Base-by-base conservation (phyloP, 1,140 invertebrate genomes). In the Calephelis nemesis region DNA sequence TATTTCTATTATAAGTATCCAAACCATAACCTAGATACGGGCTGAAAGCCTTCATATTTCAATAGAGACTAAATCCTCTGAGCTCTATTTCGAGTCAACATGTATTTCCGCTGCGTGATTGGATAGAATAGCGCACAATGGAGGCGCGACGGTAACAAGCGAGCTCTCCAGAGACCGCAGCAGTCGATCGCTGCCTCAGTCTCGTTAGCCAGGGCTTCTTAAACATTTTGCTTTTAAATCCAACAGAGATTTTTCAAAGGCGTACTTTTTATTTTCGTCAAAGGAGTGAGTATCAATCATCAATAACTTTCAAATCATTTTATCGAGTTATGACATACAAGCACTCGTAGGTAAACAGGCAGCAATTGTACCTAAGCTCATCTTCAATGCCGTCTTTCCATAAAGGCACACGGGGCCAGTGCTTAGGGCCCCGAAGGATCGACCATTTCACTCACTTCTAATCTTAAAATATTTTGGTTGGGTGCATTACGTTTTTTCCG, bases 31-130 rank as follows among this genome's bases (percentile, higher is more conserved):
- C 48, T 12, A 49, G 10, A 49, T 49, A 49, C 48, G n/a, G 48
- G 1, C 48, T 49, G 48, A 11, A 49, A 49, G 48, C 52, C 15
- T 54, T 13, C 52, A 54, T 54, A 54, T 54, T 54, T 54, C 52
- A 54, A 54, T 54, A 54, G 52, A 54, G 52, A 54, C 15, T 30
- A 30, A 54, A 54, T 54, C 52, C 52, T 54, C 52, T 10, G 52
- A 54, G 19, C 52, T 54, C 19, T 54, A 54, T 13, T 54, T 54
- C 52, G 52, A 54, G 52, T 54, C 52, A 54, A 54, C 52, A 54
- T 54, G 52, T 54, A 54, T 54, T 54, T 54, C 52, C 52, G 52
- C 15, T 30, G 52, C 52, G 52, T 54, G 52, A 54, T 54, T 54
- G 52, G 52, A 54, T 54, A 54, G 52, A 54, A 54, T 54, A 10